Evolutionary conservation across 2,888 invertebrate genomes (phyloP), one percentile per base, ranked within the genome.

Genomic region (Rhagonycha lutea): DNA sequence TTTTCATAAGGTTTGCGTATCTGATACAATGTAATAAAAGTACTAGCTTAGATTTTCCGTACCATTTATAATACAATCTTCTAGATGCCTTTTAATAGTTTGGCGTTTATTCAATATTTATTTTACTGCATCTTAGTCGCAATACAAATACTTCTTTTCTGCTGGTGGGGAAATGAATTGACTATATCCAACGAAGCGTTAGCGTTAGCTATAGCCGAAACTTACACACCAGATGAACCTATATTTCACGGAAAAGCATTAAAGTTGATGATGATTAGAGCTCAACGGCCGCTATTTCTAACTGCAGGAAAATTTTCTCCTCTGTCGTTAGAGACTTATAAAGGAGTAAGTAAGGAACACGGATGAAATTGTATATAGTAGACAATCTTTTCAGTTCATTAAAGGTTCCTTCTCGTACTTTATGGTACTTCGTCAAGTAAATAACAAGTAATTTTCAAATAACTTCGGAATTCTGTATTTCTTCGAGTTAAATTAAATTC

Each of bases 81-180:
- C 28, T 72, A 81, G 81, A 69, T 70, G 61, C 74, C 79, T 0
- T 7, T 79, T 18, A 72, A 67, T 14, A 81, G 81, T 62, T 28
- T 80, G 4, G 67, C 67, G 12, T 82, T 80, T 28, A 62, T 81
- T 12, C 79, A 80, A 73, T 77, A 80, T 63, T 68, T 78, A 18
- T 74, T 73, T 23, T 82, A 80, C 61, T 81, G 79, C 60, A 77
- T 78, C 47, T 77, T 80, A 28, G 79, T 82, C 14, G 79, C 80
- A 10, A 79, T 76, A 61, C 81, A 82, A 73, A 78, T 81, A 14
- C 77, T 79, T 23, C 76, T 81, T 73, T 82, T 79, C 61, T 82
- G 82, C 14, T 82, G 80, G 71, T 82, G 82, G 81, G 82, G 82
- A 1, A 80, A 82, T 60, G 81, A 82, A 68, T 78, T 81, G 24